Evolutionary conservation across 2,797 vertebrate species (phyloP), one percentile per base, ranked within the genome.

Genomic region (Myiotriccus ornatus): DNA sequence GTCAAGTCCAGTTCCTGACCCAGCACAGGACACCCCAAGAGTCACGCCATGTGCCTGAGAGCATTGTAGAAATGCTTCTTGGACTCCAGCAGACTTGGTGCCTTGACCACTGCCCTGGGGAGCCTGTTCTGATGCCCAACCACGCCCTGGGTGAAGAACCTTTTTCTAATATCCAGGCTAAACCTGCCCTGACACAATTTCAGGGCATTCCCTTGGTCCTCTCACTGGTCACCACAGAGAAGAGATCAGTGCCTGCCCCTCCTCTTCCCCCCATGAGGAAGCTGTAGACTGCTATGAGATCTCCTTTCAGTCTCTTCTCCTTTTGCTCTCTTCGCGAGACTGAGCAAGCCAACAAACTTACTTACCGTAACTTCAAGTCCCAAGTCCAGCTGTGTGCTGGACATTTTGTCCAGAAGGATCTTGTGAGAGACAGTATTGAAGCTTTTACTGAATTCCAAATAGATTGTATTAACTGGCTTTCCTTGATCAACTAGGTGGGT

Each of bases 261-360:
- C 7, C 9, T 14, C 32, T 49, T 49, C 16, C 7, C 2, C 27
- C 69, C 23, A 15, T 20, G 8, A 28, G 13, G 19, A 75, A n/a
- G 23, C 28, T 56, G 19, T 37, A 62, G 13, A 14, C 9, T 34
- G 12, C 12, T 4, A 6, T 46, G 32, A 60, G n/a, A 10, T 59
- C 12, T 68, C 41, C 30, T n/a, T 17, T 56, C 32, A 49, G 20
- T 43, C 32, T 63, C 24, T 22, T 76, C 30, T 39, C 39, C 12
- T 39, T 39, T 39, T 39, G 39, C 12, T 39, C 41, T 41, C 41
- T 44, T 64, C 22, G n/a, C 9, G 23, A 44, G 56, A 10, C 23
- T 70, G 43, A 63, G 43, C 16, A 0, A 0, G 32, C 23, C 3
- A 64, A 6, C 32, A 63, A 10, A 43, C 15, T 67, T 39, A 9